A percentile compares a stretch with the other conserved stretches of the same genome.
These are phyloP conservation scores for Phrynosoma blainvillii DNA, from an alignment of 2,113 vertebrate genomes.

Conservation along the genomic window DNA sequence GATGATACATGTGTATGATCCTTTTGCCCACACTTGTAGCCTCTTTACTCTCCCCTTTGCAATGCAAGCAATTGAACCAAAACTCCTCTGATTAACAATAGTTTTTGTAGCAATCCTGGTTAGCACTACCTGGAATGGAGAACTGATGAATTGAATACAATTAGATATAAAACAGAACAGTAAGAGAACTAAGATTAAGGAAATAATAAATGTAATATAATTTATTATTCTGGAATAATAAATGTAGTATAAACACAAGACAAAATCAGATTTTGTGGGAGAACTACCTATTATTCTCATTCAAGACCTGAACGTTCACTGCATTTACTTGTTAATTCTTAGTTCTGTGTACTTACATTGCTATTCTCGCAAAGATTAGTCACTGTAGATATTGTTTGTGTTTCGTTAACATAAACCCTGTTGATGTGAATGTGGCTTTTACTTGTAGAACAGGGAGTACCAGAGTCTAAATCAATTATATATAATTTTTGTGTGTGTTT, in stretches of 20 bases:
- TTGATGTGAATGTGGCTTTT: not conserved
- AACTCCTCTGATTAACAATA: too few species aligned
- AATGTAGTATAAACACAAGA: not conserved
- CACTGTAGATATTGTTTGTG: not conserved
- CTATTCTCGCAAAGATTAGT: not conserved
- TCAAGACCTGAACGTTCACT: not conserved
- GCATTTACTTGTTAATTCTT: not conserved
- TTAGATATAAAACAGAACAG: not conserved
- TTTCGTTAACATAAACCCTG: not conserved
- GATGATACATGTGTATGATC: not conserved
- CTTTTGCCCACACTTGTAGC: not conserved
- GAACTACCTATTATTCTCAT: too few species aligned
- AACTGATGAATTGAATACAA: not conserved
- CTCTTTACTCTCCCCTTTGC: not conserved
- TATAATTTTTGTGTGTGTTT: not conserved
- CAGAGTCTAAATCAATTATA: not conserved
- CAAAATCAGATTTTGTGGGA: not conserved
- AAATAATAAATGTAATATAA: too few species aligned
- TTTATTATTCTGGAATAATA: too few species aligned
- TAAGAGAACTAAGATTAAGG: not conserved
- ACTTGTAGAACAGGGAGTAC: not conserved
- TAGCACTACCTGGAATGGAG: not conserved
- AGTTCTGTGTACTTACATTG: not conserved
- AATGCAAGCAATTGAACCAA: not conserved
- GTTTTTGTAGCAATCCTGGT: not conserved